Percentiles rank a stretch among this genome's conserved stretches.
Conservation (phyloP, 64 coral and sea anemone genomes). For the Trachythela sp. region DNA sequence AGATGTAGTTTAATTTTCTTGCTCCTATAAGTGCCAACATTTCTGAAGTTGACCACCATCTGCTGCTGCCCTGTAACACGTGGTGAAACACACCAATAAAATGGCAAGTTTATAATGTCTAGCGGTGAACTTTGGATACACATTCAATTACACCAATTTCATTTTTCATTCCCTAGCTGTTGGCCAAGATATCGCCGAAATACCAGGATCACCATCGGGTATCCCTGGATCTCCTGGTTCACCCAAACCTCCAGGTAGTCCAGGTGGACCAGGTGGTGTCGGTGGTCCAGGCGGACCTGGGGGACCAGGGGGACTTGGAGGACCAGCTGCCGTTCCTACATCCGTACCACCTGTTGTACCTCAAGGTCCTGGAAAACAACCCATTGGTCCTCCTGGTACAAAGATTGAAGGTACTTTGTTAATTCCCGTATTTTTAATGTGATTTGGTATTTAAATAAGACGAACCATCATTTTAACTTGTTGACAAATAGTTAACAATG, state of each 20-base stretch:
- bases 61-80: too few relatives aligned
- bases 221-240: not conserved
- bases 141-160: too few relatives aligned
- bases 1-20: too few relatives aligned
- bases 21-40: too few relatives aligned
- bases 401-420: not conserved
- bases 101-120: too few relatives aligned
- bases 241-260: not conserved
- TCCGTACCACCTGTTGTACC: not conserved
- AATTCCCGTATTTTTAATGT: too few relatives aligned
- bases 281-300: too few relatives aligned
- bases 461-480: constrained; percentile 34
- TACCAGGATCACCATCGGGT: not conserved
- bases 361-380: not conserved
- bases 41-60: too few relatives aligned
- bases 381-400: not conserved
- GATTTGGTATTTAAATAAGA: too few relatives aligned
- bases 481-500: too few relatives aligned
- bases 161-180: not conserved
- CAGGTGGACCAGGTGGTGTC: not conserved
- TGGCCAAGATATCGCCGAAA: not conserved
- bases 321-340: not conserved
- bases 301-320: not conserved
- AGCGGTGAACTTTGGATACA: too few relatives aligned
- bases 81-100: too few relatives aligned